phyloP scores from a whole-genome alignment of 2,888 invertebrate species.

The Nomada ruficornis region DNA sequence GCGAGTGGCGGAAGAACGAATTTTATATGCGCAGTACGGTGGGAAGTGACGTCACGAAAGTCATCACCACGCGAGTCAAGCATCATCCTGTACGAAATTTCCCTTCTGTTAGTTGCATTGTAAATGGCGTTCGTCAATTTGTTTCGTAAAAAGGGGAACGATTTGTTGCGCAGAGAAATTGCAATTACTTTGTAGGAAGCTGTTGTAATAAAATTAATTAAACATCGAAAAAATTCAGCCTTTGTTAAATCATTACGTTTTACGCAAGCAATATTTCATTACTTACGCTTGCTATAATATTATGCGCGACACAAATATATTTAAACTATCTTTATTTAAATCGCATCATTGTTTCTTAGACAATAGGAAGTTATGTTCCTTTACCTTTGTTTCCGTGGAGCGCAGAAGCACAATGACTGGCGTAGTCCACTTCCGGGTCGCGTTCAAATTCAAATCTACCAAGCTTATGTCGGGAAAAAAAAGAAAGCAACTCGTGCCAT shows the following conservation, averaged over 20 bases:
- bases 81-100: background rate
- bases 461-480: background rate
- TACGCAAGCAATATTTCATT: background rate
- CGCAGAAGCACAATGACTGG: slow-evolving; percentile 6
- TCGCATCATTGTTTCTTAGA: background rate
- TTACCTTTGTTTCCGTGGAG: background rate
- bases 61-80: slow-evolving; percentile 41
- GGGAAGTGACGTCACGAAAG: slow-evolving; percentile 46
- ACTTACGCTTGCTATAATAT: background rate
- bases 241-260: background rate
- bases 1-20: slow-evolving; percentile 69
- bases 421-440: slow-evolving; percentile 21
- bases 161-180: background rate
- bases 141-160: background rate
- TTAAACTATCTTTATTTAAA: background rate
- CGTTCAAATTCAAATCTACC: slow-evolving; percentile 27
- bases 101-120: background rate
- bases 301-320: background rate
- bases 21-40: slow-evolving; percentile 30
- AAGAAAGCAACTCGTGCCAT: background rate
- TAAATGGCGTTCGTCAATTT: background rate
- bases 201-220: background rate
- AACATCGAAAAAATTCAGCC: background rate
- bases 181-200: background rate
- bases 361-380: background rate